Percentiles rank a stretch among this genome's conserved stretches.
Conservation (phyloP, 2,113 vertebrate genomes). For the Camelus dromedarius region DNA sequence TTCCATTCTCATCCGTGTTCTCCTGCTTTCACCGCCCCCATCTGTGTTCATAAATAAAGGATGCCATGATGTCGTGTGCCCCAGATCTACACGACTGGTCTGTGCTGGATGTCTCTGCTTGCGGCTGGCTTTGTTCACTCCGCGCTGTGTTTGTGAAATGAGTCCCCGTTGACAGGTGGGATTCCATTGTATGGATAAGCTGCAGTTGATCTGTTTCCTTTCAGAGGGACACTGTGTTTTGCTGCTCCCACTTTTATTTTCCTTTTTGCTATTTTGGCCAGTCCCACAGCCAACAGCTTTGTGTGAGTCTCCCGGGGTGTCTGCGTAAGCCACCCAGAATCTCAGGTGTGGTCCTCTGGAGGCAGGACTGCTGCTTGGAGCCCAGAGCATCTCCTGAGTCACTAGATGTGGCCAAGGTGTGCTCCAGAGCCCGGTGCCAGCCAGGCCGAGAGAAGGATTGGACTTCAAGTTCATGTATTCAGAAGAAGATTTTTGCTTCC, state of each 20-base stretch:
- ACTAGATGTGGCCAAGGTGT: accelerated
- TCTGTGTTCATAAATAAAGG: accelerated
- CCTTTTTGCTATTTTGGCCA: background rate
- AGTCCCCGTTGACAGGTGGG: background rate
- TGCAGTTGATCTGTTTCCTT: accelerated
- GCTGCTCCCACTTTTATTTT: background rate
- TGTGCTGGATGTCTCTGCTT: accelerated
- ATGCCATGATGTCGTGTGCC: accelerated
- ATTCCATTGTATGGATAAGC: background rate
- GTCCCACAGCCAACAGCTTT: background rate
- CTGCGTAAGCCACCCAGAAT: background rate
- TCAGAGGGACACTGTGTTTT: background rate
- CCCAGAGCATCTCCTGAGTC: accelerated
- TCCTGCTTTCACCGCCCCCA: accelerated
- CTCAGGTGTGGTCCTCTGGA: background rate
- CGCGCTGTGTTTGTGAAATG: accelerated
- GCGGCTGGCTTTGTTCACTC: accelerated
- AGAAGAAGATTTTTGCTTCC: background rate
- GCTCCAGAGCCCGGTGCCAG: background rate
- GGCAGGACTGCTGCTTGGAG: accelerated
- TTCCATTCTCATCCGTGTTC: accelerated
- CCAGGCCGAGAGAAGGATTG: accelerated
- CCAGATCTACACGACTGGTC: accelerated
- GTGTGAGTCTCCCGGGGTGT: accelerated
- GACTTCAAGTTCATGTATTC: background rate